Conservation (phyloP, 2,113 vertebrate genomes). For the Cromileptes altivelis region DNA sequence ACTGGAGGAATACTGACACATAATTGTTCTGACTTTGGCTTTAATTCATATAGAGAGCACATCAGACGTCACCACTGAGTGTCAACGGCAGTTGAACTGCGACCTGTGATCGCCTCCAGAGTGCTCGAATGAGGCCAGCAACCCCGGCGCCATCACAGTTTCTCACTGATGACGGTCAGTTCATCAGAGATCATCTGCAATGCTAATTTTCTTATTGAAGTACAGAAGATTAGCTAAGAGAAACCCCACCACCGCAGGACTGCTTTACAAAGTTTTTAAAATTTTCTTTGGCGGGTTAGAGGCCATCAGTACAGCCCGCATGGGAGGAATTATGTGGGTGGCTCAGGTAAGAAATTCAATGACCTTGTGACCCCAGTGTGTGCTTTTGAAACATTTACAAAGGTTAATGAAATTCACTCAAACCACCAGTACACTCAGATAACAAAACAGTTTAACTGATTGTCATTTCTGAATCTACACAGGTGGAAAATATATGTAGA, state of each 20-base stretch:
- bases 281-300: slow-evolving; percentile 25
- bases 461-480: slow-evolving; percentile 9
- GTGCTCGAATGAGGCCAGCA: slow-evolving; percentile 23
- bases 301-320: not conserved
- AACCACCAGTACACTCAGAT: not conserved
- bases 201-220: slow-evolving; percentile 53
- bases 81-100: slow-evolving; percentile 23
- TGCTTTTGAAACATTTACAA: slow-evolving; percentile 9
- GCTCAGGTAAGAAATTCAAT: slow-evolving; percentile 2
- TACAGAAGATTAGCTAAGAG: slow-evolving; percentile 30
- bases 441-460: not conserved
- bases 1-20: slow-evolving; percentile 33
- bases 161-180: slow-evolving; percentile 20
- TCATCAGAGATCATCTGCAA: slow-evolving; percentile 48
- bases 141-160: not conserved
- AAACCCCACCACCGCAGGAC: slow-evolving; percentile 28
- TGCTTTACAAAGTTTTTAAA: slow-evolving; percentile 39
- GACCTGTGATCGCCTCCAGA: slow-evolving; percentile 18
- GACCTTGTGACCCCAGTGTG: slow-evolving; percentile 26
- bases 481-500: not conserved
- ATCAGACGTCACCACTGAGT: not conserved
- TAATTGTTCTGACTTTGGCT: slow-evolving; percentile 63
- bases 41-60: slow-evolving; percentile 36
- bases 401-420: slow-evolving; percentile 19
- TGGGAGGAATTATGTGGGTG: slow-evolving; percentile 6